These are phyloP conservation scores for Mesopsocus fuscifrons DNA, from an alignment of 2,888 invertebrate species.

Conservation along the genomic window DNA sequence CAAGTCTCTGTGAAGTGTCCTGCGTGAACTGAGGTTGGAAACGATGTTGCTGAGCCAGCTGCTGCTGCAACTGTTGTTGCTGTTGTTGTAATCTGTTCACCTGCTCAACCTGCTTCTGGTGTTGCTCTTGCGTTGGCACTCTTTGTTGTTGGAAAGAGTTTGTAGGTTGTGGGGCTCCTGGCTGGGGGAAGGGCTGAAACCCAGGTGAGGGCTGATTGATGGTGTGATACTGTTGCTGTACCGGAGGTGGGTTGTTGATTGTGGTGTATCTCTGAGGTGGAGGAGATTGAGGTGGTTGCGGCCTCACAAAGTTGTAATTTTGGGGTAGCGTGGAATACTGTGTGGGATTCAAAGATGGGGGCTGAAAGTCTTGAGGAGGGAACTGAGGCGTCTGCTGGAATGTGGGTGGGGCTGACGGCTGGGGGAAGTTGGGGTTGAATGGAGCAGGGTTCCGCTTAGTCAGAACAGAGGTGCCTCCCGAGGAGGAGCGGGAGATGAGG, in stretches of 20 bases:
- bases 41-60: constrained; percentile 19
- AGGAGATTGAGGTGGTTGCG: constrained; percentile 14
- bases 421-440: constrained; percentile 10
- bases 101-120: constrained; percentile 19
- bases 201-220: constrained; percentile 10
- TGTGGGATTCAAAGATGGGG: constrained; percentile 1
- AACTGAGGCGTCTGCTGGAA: constrained; percentile 11
- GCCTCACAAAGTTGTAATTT: neutral
- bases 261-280: constrained; percentile 13
- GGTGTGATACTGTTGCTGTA: constrained; percentile 14
- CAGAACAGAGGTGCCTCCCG: constrained; percentile 11
- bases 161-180: constrained; percentile 3
- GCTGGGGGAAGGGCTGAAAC: neutral
- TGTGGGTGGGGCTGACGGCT: constrained; percentile 12
- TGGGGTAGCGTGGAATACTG: constrained; percentile 1
- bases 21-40: neutral
- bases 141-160: constrained; percentile 8
- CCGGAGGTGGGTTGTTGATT: constrained; percentile 13
- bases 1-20: too few species aligned
- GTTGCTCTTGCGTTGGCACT: constrained; percentile 19
- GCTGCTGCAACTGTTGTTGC: constrained; percentile 22
- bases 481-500: constrained; percentile 11
- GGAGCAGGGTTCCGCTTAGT: constrained; percentile 8
- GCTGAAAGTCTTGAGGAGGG: constrained; percentile 6
- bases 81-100: constrained; percentile 15